Evolutionary conservation across 2,797 vertebrate genomes (phyloP), one percentile per base, ranked within the genome.

Genomic region (Chiloscyllium punctatum): DNA sequence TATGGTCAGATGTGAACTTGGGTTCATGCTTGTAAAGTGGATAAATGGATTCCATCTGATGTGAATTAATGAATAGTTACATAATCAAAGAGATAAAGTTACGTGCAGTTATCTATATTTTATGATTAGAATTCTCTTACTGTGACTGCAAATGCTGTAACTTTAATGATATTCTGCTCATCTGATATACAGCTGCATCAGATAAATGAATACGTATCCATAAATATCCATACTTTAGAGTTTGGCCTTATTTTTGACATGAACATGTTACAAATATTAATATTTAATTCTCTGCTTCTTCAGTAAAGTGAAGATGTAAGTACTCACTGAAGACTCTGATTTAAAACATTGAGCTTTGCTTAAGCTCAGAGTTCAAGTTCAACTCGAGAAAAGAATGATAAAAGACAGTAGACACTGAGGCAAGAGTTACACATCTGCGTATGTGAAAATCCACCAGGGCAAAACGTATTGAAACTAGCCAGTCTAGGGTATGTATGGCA

Each of bases 81-180:
- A 37, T 71, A 51, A 74, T 71, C 92, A 48, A 72, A 27, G 11
- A 94, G 42, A 42, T 42, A 72, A 30, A 27, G 68, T 51, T 94
- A 72, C 72, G 1, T 74, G 37, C 30, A 48, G 37, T 48, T 72
- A 94, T 94, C 92, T 94, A 94, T 94, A 48, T 94, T 94, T 94
- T 94, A 94, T 94, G 68, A 5, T 94, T 30, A 51, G 16, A 71
- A 42, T 77, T 95, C 71, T 95, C 94, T 72, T 77, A 33, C 48
- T 33, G 53, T 30, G 18, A 95, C 15, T 57, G 25, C 9, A 57
- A 77, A 53, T 51, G 33, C 48, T 33, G 27, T 74, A 15, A 15
- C 30, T 72, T 90, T 94, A 94, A 74, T 74, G 48, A 74, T 30
- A 48, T 72, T 94, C 71, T 94, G 69, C 27, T 74, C 27, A 30